These are phyloP conservation scores for Microplitis mediator DNA, from an alignment of 1,140 invertebrate genomes.

Conservation along the genomic window DNA sequence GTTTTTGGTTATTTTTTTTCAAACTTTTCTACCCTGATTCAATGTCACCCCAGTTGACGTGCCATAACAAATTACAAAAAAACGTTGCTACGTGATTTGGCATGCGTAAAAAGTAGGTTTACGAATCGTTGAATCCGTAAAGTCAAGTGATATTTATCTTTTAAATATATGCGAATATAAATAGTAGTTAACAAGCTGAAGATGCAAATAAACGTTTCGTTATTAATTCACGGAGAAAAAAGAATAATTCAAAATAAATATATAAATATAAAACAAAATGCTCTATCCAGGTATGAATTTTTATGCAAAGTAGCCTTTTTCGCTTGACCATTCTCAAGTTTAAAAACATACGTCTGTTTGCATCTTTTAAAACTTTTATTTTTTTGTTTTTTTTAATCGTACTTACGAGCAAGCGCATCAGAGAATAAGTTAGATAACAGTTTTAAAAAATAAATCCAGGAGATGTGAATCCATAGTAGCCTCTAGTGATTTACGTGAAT, in stretches of 20 bases:
- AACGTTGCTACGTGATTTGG: conserved; percentile 26
- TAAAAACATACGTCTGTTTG: background rate
- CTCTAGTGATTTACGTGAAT: conserved; percentile 23
- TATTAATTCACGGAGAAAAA: too few species aligned
- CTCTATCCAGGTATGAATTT: background rate
- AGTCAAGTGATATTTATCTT: background rate
- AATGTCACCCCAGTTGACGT: conserved; percentile 9
- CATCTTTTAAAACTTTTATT: background rate
- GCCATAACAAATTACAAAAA: conserved; percentile 30
- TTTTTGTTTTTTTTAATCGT: background rate
- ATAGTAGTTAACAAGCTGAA: too few species aligned
- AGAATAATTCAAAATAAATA: background rate
- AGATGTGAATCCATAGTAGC: conserved; percentile 11
- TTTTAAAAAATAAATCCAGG: background rate
- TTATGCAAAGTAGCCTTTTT: background rate
- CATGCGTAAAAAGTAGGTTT: background rate
- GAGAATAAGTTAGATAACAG: conserved; percentile 10
- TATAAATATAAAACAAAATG: background rate
- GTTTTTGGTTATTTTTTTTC: background rate
- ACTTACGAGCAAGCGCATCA: conserved; percentile 3
- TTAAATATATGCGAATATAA: background rate
- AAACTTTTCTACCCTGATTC: background rate
- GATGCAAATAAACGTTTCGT: too few species aligned
- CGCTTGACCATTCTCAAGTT: background rate
- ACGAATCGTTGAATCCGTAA: background rate